Conservation (phyloP, 2,113 vertebrate genomes). For the Ochotona curzoniae region DNA sequence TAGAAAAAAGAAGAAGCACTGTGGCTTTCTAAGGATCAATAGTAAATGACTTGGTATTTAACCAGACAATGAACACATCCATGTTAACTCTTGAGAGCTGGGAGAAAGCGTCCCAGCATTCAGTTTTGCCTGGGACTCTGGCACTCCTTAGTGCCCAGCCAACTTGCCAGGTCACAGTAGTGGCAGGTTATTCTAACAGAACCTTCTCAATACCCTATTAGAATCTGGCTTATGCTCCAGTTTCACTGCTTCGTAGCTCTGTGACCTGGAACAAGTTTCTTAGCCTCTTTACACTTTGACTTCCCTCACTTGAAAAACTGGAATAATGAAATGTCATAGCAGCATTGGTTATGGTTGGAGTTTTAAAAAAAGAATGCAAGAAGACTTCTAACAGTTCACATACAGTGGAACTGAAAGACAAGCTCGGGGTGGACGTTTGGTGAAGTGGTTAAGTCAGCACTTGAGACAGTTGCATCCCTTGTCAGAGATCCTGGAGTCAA, state of each 20-base stretch:
- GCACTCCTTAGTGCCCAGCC: background rate
- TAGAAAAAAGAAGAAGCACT: background rate
- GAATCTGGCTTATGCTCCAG: background rate
- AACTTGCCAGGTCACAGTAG: background rate
- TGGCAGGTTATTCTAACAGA: background rate
- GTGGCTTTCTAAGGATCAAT: constrained; percentile 53
- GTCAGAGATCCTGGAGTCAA: too few species aligned
- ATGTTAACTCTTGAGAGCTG: constrained; percentile 10
- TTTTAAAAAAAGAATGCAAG: background rate
- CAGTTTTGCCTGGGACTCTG: background rate
- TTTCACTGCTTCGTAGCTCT: background rate
- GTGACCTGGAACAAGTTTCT: background rate
- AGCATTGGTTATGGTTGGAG: background rate
- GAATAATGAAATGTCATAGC: background rate
- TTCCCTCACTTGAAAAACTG: background rate
- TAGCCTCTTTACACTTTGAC: background rate
- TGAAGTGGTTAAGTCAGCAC: too few species aligned
- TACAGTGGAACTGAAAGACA: too few species aligned
- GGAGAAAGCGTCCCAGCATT: background rate
- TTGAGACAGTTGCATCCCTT: too few species aligned
- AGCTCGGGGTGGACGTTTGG: too few species aligned
- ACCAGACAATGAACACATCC: background rate
- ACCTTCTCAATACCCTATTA: background rate
- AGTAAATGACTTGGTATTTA: constrained; percentile 41
- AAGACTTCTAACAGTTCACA: too few species aligned